These are phyloP conservation scores for Austrolebias charrua DNA, from an alignment of 2,797 vertebrate genomes.

Conservation along the genomic window DNA sequence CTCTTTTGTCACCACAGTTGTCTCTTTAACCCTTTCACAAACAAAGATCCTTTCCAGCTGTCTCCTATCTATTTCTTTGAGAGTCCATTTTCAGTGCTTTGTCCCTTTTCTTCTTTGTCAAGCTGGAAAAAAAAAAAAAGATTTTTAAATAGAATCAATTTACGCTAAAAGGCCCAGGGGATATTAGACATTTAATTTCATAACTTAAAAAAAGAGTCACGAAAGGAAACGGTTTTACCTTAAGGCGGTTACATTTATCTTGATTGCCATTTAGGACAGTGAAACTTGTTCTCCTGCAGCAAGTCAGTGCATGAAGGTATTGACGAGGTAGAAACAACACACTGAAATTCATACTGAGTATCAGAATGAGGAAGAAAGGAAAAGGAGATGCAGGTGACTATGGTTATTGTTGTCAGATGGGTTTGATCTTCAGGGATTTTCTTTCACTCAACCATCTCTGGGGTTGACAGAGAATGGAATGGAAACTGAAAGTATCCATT, in stretches of 20 bases:
- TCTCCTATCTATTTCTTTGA: conserved; percentile 39
- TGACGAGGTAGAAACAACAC: too few species aligned
- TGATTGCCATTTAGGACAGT: conserved; percentile 33
- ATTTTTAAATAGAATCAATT: conserved; percentile 73
- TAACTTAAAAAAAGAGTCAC: conserved; percentile 47
- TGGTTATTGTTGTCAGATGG: too few species aligned
- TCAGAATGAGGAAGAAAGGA: too few species aligned
- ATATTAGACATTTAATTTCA: conserved; percentile 72
- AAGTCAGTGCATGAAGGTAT: too few species aligned
- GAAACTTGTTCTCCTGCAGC: conserved; percentile 27
- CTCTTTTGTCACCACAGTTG: conserved; percentile 55
- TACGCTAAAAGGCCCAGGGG: conserved; percentile 68
- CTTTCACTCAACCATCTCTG: too few species aligned
- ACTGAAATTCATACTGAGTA: too few species aligned
- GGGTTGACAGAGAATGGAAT: too few species aligned
- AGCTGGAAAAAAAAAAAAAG: conserved; percentile 29
- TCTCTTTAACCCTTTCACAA: conserved; percentile 61
- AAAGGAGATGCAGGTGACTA: too few species aligned
- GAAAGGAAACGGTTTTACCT: conserved; percentile 41
- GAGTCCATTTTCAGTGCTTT: conserved; percentile 49
- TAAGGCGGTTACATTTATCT: conserved; percentile 63
- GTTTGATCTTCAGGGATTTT: too few species aligned
- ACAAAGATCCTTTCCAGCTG: conserved; percentile 18
- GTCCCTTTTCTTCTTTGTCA: conserved; percentile 38
- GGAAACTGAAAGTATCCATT: too few species aligned